These are phyloP conservation scores for Plusia festucae DNA, from an alignment of 2,888 invertebrate genomes.

Conservation along the genomic window DNA sequence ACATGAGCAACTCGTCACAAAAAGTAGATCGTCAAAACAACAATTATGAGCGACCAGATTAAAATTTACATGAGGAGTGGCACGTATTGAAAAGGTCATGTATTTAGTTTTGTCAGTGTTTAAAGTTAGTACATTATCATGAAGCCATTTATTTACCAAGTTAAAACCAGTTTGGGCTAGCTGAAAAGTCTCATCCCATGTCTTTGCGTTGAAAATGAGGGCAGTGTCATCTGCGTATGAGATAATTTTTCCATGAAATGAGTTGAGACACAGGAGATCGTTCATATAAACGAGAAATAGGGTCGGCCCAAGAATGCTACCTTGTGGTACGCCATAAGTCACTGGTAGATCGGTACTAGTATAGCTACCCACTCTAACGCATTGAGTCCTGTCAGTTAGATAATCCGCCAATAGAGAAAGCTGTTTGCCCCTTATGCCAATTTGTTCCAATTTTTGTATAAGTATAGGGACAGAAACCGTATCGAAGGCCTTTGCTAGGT, in stretches of 20 bases:
- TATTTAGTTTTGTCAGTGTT: too few species aligned
- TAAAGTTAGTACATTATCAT: background rate
- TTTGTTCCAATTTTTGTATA: background rate
- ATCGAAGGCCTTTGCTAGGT: too few species aligned
- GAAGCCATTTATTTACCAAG: background rate
- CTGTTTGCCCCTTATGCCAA: background rate
- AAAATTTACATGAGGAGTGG: too few species aligned
- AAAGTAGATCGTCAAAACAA: too few species aligned
- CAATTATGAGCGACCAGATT: too few species aligned
- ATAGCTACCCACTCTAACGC: background rate
- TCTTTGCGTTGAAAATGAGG: background rate
- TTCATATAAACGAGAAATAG: constrained; percentile 5
- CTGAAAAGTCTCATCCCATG: background rate
- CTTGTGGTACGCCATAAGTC: background rate
- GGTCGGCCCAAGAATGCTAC: background rate
- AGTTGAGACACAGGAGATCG: background rate
- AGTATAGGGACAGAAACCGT: background rate
- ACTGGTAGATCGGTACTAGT: background rate
- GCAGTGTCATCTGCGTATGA: background rate
- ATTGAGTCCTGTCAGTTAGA: background rate
- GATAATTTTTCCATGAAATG: background rate
- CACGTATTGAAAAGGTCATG: constrained; percentile 7
- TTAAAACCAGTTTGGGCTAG: background rate
- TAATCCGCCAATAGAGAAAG: background rate
- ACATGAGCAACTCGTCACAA: too few species aligned